These are phyloP conservation scores for Coelopa pilipes DNA, from an alignment of 2,888 invertebrate genomes.

Conservation along the genomic window DNA sequence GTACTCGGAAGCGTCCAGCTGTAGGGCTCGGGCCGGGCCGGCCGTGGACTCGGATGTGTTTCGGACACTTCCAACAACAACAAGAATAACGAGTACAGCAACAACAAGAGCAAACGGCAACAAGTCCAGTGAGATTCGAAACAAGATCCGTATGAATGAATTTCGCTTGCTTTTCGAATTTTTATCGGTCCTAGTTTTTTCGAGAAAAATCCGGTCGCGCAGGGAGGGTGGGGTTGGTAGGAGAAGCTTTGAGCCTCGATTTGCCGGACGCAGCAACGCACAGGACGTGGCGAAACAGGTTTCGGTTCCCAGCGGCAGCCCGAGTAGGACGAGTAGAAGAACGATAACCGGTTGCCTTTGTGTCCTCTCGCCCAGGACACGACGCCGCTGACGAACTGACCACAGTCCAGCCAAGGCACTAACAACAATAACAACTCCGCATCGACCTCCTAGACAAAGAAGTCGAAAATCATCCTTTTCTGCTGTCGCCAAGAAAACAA, in stretches of 20 bases:
- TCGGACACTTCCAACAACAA: background rate
- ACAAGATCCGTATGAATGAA: background rate
- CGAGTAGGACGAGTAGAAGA: background rate
- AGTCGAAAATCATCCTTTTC: slow-evolving; percentile 5
- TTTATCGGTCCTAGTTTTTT: background rate
- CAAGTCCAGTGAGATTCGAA: background rate
- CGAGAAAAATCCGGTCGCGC: slow-evolving; percentile 19
- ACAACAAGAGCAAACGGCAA: background rate
- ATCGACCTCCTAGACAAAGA: background rate
- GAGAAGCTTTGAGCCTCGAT: no score
- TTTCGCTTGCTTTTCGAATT: slow-evolving; percentile 19
- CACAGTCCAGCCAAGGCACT: background rate
- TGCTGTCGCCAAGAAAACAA: background rate
- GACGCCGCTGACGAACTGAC: background rate
- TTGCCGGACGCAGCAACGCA: no score
- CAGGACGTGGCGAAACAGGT: slow-evolving; percentile 7
- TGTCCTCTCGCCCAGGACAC: background rate
- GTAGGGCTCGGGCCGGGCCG: no score
- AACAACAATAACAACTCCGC: background rate
- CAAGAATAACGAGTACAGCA: background rate
- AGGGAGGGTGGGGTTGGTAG: background rate
- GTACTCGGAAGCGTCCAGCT: background rate
- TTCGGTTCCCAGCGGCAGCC: slow-evolving; percentile 2
- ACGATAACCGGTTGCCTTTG: background rate
- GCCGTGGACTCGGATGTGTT: no score